Conservation (phyloP, 1,140 invertebrate species). For the Anastatus disparis region DNA sequence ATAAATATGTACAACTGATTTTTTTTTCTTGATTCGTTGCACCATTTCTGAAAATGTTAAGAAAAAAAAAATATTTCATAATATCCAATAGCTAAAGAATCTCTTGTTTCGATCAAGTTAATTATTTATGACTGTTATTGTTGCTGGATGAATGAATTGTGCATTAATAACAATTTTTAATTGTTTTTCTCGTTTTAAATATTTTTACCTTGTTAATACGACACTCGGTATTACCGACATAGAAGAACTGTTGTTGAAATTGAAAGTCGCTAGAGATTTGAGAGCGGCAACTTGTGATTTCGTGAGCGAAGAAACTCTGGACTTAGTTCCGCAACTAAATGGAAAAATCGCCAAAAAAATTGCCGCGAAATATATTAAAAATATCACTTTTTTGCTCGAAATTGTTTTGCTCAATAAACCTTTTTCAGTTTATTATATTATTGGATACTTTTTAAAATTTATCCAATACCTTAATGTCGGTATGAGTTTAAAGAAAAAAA, state of each 20-base stretch:
- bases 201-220: constrained; percentile 57
- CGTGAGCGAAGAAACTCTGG: constrained; percentile 69
- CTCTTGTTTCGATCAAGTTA: background rate
- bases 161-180: background rate
- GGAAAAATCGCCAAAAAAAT: constrained; percentile 47
- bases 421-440: constrained; percentile 30
- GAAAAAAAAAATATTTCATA: background rate
- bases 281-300: constrained; percentile 68
- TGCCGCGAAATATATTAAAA: constrained; percentile 22
- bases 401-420: constrained; percentile 42
- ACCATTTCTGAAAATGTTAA: background rate
- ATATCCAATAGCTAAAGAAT: background rate
- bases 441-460: constrained; percentile 22
- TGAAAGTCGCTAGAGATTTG: constrained; percentile 68
- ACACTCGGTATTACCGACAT: constrained; percentile 52
- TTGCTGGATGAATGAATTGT: constrained; percentile 31
- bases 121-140: background rate
- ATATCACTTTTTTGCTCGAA: background rate
- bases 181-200: constrained; percentile 1
- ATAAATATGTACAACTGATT: background rate
- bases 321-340: constrained; percentile 62
- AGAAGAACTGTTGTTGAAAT: constrained; percentile 65
- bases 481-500: constrained; percentile 12
- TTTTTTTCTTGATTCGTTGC: background rate
- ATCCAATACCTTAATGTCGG: constrained; percentile 33